phyloP scores from a whole-genome alignment of 2,113 vertebrate genomes.

The Danionella cerebrum region DNA sequence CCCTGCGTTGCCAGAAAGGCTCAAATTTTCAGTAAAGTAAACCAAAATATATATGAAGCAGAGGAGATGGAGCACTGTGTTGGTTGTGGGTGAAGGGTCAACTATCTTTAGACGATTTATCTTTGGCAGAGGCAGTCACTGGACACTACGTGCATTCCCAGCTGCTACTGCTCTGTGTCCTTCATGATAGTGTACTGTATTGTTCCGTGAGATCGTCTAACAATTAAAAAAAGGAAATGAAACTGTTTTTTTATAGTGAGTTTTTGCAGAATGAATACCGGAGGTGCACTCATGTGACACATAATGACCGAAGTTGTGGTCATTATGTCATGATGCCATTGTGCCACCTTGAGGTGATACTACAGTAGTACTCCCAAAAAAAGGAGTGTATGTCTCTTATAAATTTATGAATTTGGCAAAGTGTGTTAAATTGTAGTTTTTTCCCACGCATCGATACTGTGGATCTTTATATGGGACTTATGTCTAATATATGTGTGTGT shows the following conservation, averaged over 20 bases:
- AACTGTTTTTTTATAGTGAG: too few relatives aligned
- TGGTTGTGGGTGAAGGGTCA: conserved; percentile 26
- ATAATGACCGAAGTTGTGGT: too few relatives aligned
- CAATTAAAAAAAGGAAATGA: not conserved
- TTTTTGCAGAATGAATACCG: too few relatives aligned
- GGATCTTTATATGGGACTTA: too few relatives aligned
- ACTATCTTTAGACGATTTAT: conserved; percentile 55
- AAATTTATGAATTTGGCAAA: too few relatives aligned
- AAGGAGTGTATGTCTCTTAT: too few relatives aligned
- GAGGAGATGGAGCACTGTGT: not conserved
- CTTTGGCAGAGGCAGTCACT: conserved; percentile 42
- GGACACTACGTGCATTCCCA: conserved; percentile 57
- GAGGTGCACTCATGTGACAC: not conserved
- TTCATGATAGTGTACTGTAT: conserved; percentile 51
- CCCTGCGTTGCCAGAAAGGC: too few relatives aligned
- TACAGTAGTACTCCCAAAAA: not conserved
- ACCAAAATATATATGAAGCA: not conserved
- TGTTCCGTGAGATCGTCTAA: conserved; percentile 27
- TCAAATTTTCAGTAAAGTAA: not conserved
- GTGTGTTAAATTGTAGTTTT: too few relatives aligned
- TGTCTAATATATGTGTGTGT: too few relatives aligned
- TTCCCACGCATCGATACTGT: too few relatives aligned
- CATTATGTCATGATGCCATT: not conserved
- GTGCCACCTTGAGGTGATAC: conserved; percentile 8
- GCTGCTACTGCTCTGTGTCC: conserved; percentile 51